phyloP scores from a whole-genome alignment of 2,797 vertebrate genomes.

The Rhodeus uyekii region DNA sequence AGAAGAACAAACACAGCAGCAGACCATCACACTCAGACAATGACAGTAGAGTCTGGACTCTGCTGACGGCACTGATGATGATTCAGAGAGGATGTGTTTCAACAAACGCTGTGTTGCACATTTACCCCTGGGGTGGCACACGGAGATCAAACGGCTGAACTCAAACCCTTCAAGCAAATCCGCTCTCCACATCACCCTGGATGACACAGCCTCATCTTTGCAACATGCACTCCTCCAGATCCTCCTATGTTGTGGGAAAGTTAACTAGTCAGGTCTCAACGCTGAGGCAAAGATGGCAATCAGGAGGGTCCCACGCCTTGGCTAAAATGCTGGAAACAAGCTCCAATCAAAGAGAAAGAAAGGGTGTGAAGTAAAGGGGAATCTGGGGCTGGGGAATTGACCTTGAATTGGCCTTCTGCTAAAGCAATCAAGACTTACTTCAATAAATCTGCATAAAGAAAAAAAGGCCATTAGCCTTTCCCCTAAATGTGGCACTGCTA shows the following conservation, averaged over 20 bases:
- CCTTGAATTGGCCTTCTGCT: constrained; percentile 58
- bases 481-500: constrained; percentile 46
- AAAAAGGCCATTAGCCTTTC: constrained; percentile 43
- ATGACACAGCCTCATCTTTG: constrained; percentile 23
- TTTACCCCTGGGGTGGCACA: constrained; percentile 23
- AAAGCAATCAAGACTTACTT: constrained; percentile 71
- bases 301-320: constrained; percentile 30
- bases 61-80: constrained; percentile 11
- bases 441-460: constrained; percentile 75
- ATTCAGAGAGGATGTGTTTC: constrained; percentile 37
- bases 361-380: constrained; percentile 25
- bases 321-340: constrained; percentile 32
- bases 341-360: constrained; percentile 46
- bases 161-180: constrained; percentile 42
- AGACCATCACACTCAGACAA: constrained; percentile 21
- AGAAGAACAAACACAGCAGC: constrained; percentile 36
- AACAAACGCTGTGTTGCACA: constrained; percentile 27
- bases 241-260: constrained; percentile 5
- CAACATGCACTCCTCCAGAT: constrained; percentile 21
- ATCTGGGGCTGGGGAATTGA: constrained; percentile 5
- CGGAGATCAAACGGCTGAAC: constrained; percentile 43
- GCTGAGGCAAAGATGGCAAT: constrained; percentile 19
- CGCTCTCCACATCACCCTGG: constrained; percentile 21
- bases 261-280: neutral
- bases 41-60: neutral